Evolutionary conservation across 1,140 invertebrate genomes (phyloP).

Genomic region (Streblospio benedicti): DNA sequence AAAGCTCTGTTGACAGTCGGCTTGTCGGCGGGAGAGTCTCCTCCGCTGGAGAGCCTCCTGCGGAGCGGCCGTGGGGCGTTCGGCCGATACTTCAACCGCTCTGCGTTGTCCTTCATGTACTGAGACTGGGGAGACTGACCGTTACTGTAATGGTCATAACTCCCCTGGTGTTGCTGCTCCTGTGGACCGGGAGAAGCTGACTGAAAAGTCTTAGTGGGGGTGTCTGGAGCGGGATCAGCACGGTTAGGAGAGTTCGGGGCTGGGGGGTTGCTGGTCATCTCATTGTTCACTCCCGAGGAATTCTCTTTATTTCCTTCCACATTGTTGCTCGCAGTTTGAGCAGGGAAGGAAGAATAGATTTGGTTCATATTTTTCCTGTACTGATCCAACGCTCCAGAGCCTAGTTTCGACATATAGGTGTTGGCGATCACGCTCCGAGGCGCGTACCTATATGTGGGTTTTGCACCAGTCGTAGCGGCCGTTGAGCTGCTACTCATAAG

Average conservation of each 20-base stretch:
- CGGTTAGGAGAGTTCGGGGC: too few species aligned
- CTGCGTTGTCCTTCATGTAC: too few species aligned
- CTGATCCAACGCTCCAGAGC: constrained; percentile 11
- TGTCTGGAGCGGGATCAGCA: too few species aligned
- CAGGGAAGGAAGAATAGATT: constrained; percentile 9
- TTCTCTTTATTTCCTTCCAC: too few species aligned
- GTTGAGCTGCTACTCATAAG: background rate
- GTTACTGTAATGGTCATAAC: too few species aligned
- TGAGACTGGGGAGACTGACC: too few species aligned
- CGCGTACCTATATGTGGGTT: constrained; percentile 33
- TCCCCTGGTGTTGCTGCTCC: too few species aligned
- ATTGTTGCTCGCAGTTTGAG: too few species aligned
- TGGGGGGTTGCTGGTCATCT: too few species aligned
- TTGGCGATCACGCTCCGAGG: constrained; percentile 44
- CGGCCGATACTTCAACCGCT: background rate
- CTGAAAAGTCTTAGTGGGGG: too few species aligned
- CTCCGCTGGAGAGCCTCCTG: background rate
- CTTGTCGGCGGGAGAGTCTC: background rate
- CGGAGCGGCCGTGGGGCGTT: background rate
- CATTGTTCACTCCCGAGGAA: too few species aligned
- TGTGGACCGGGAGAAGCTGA: too few species aligned
- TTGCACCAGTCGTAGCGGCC: background rate
- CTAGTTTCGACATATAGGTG: constrained; percentile 37
- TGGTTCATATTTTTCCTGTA: constrained; percentile 18
- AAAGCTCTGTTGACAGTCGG: background rate